Percentiles rank a stretch among this genome's conserved stretches.
Evolutionary conservation across 2,797 vertebrate species (phyloP).

Genomic region (Protonibea diacanthus): DNA sequence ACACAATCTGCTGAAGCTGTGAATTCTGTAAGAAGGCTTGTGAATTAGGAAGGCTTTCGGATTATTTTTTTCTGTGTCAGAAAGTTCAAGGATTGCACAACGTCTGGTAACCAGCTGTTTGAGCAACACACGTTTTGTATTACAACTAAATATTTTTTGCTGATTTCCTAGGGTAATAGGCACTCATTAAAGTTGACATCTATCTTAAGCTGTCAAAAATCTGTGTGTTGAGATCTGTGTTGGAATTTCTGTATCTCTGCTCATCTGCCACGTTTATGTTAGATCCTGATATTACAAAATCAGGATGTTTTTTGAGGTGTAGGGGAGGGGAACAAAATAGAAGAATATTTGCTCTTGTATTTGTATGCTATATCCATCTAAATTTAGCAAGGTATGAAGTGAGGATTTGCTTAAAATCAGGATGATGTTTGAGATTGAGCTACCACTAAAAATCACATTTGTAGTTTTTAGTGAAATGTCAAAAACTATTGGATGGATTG

Average conservation of each 20-base stretch:
- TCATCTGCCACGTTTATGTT: neutral
- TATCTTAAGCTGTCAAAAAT: slow-evolving; percentile 20
- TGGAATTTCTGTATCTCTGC: slow-evolving; percentile 6
- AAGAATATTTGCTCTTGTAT: neutral
- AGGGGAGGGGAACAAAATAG: neutral
- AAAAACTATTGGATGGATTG: too few relatives aligned
- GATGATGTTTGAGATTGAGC: too few relatives aligned
- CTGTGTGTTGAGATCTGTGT: neutral
- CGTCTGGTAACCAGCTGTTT: slow-evolving; percentile 36
- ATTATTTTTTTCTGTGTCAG: slow-evolving; percentile 13
- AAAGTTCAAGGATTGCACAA: neutral
- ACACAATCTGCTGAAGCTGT: slow-evolving; percentile 2
- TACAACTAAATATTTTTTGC: neutral
- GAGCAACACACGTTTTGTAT: slow-evolving; percentile 31
- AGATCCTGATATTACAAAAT: slow-evolving; percentile 1
- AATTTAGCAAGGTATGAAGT: too few relatives aligned
- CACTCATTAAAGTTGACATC: slow-evolving; percentile 8
- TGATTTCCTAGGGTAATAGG: slow-evolving; percentile 27
- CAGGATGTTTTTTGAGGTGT: neutral
- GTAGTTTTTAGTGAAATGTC: too few relatives aligned
- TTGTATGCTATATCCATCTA: neutral
- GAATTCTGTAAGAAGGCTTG: too few relatives aligned
- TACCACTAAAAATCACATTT: too few relatives aligned
- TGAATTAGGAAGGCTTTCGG: slow-evolving; percentile 7
- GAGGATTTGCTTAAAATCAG: too few relatives aligned